These are phyloP conservation scores for Ryuthela nishihirai DNA, from an alignment of 2,888 invertebrate genomes.

Conservation along the genomic window DNA sequence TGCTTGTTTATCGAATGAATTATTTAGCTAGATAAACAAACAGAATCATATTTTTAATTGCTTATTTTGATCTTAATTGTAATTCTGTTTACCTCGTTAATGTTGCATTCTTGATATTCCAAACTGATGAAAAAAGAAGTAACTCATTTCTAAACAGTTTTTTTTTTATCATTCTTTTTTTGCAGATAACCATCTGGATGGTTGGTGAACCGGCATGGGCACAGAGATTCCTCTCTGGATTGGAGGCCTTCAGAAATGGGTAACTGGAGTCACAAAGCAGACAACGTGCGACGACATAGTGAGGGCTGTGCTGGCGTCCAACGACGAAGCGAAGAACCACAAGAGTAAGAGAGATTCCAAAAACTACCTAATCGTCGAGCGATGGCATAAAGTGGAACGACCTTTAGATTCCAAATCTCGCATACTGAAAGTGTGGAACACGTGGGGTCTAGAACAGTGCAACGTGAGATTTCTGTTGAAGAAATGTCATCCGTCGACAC, in stretches of 20 bases:
- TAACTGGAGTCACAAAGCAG: constrained; percentile 68
- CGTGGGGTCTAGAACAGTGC: constrained; percentile 69
- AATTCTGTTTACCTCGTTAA: too few relatives aligned
- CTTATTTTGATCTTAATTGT: too few relatives aligned
- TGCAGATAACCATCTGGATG: constrained; percentile 27
- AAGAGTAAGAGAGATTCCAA: constrained; percentile 56
- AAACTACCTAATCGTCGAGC: constrained; percentile 56
- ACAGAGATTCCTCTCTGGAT: constrained; percentile 71
- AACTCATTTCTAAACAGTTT: too few relatives aligned
- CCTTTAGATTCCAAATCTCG: constrained; percentile 66
- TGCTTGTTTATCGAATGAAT: too few relatives aligned
- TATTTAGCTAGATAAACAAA: too few relatives aligned
- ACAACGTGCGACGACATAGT: constrained; percentile 78
- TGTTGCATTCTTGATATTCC: too few relatives aligned
- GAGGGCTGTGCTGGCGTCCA: constrained; percentile 60
- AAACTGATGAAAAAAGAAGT: too few relatives aligned
- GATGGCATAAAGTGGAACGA: constrained; percentile 61
- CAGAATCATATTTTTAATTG: too few relatives aligned
- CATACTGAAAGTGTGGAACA: constrained; percentile 72
- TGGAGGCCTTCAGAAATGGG: constrained; percentile 71
- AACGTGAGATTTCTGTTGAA: constrained; percentile 55
- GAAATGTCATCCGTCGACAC: constrained; percentile 41
- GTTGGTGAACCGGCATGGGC: constrained; percentile 32
- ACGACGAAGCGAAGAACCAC: constrained; percentile 20
- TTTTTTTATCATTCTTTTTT: neutral